These are phyloP conservation scores for Odocoileus virginianus DNA, from an alignment of 2,113 vertebrate species.

Conservation along the genomic window DNA sequence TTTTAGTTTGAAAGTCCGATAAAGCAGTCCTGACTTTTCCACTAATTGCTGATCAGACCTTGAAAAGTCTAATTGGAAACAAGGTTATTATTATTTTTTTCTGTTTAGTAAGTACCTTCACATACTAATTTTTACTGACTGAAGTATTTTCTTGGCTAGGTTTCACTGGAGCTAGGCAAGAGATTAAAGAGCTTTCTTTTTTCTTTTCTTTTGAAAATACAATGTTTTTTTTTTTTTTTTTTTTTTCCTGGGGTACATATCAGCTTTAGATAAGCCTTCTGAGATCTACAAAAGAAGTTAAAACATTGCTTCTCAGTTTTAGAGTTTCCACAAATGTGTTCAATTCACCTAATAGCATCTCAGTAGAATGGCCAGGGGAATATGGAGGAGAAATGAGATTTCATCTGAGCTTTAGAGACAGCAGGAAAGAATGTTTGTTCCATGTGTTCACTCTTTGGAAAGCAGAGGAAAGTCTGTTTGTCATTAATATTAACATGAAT, in stretches of 20 bases:
- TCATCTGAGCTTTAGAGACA: not conserved
- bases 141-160: slow-evolving; percentile 40
- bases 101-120: slow-evolving; percentile 7
- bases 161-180: slow-evolving; percentile 45
- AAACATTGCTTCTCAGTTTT: slow-evolving; percentile 27
- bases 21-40: not conserved
- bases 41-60: slow-evolving; percentile 32
- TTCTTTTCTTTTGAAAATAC: not conserved
- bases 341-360: not conserved
- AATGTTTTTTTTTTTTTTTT: not conserved
- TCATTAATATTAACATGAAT: slow-evolving; percentile 44
- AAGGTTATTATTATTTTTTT: not conserved
- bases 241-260: not conserved
- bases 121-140: slow-evolving; percentile 42
- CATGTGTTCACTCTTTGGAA: slow-evolving; percentile 11
- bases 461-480: slow-evolving; percentile 33
- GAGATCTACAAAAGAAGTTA: slow-evolving; percentile 18
- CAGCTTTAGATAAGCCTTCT: slow-evolving; percentile 47
- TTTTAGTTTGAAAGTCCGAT: slow-evolving; percentile 21
- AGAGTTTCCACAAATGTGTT: slow-evolving; percentile 13
- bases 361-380: not conserved
- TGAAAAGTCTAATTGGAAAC: slow-evolving; percentile 46
- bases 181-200: slow-evolving; percentile 44
- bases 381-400: slow-evolving; percentile 17
- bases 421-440: not conserved